These are phyloP conservation scores for Huso huso DNA, from an alignment of 2,797 vertebrate species.

Conservation along the genomic window DNA sequence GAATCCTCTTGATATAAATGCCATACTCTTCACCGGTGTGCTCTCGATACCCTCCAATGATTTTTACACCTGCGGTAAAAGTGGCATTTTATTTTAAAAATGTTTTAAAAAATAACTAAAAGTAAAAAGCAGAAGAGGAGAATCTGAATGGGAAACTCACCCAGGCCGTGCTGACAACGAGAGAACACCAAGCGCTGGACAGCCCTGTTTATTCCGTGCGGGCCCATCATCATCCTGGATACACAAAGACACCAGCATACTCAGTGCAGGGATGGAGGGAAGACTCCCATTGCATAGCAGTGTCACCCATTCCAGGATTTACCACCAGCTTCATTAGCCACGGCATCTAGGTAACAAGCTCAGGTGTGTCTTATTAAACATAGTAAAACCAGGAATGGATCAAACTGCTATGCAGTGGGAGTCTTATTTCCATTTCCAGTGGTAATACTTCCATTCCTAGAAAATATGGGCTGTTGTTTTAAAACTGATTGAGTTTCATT, in stretches of 20 bases:
- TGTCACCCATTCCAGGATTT: too few species aligned
- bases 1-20: constrained; percentile 74
- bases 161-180: constrained; percentile 72
- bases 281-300: too few species aligned
- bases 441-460: too few species aligned
- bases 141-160: constrained; percentile 43
- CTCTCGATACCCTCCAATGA: constrained; percentile 71
- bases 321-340: too few species aligned
- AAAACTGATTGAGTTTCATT: too few species aligned
- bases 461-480: too few species aligned
- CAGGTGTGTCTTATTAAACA: too few species aligned
- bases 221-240: constrained; percentile 75
- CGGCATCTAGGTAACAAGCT: too few species aligned
- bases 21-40: constrained; percentile 72
- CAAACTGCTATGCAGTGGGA: too few species aligned
- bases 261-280: too few species aligned
- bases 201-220: constrained; percentile 70
- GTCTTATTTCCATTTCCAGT: too few species aligned
- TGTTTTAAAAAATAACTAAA: not conserved
- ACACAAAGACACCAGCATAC: constrained; percentile 17
- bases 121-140: not conserved
- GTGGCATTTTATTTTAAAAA: constrained; percentile 7
- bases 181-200: constrained; percentile 68
- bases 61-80: constrained; percentile 63
- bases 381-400: too few species aligned